Evolutionary conservation across 2,113 vertebrate genomes (phyloP), one percentile per base, ranked within the genome.

Genomic region (Orthonyx spaldingii): DNA sequence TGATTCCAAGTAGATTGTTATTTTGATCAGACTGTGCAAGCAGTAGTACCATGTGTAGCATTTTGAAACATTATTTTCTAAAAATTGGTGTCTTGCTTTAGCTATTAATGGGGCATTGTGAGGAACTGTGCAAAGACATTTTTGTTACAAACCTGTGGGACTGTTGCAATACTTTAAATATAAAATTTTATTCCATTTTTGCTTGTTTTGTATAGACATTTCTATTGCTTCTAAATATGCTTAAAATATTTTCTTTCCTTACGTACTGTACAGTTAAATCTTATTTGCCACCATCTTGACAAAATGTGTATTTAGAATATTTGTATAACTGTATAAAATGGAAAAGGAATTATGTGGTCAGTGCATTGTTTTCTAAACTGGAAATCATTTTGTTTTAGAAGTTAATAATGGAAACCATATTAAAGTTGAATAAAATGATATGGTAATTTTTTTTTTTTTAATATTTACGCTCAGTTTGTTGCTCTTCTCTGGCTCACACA

Each of bases 141-240:
- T 98, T 98, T 98, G 98, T 98, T 98, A 98, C 97, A 98, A 98
- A 98, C 98, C 98, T 98, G 98, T 98, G 99, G 99, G 99, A 99
- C 98, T 99, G 99, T 98, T 99, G 99, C 99, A 99, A 99, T 99
- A 99, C 98, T 99, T 99, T 98, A 98, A 99, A 98, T 98, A 98
- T 98, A 98, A 98, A 98, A 98, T 98, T 99, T 98, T 98, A 98
- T 98, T 98, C 98, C 98, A 98, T 98, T 98, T 98, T 98, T 98
- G 98, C 98, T 98, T 98, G 97, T 98, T 98, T 98, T 98, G 98
- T 98, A 98, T 98, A 98, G 98, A 98, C 97, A 97, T 98, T 98
- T 99, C 97, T 98, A 98, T 98, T 98, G 98, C 98, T 98, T 98
- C 98, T 98, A 98, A 98, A 98, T 98, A 98, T 98, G 98, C 98